Evolutionary conservation across 2,888 invertebrate genomes (phyloP), one percentile per base, ranked within the genome.

Genomic region (Himalopsyche tibetana): DNA sequence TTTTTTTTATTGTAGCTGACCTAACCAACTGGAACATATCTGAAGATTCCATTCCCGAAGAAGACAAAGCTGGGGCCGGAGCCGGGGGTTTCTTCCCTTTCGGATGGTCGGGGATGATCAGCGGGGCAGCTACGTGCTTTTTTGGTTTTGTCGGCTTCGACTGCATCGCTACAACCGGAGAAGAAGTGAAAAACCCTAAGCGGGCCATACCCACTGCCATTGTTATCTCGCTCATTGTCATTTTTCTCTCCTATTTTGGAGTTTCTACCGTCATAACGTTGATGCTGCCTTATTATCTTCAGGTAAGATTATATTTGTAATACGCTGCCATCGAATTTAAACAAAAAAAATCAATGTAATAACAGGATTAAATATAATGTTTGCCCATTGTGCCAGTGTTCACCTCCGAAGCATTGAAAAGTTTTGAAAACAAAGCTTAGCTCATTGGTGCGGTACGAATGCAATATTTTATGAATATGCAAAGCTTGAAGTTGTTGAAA

Each of bases 111-210:
- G 99, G 98, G 0, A 95, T 96, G 2, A 93, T 98, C 91, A 93
- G 94, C 17, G 98, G 97, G 0, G 94, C 97, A 0, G 97, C 97
- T 0, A 95, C 96, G 84, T 97, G 97, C 90, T 97, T 97, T 91
- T 98, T 97, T 90, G 98, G 97, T 4, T 99, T 98, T 90, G 97
- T 98, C 8, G 99, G 99, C 0, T 99, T 99, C 91, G 99, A 99
- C 90, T 95, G 95, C 88, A 96, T 97, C 55, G 96, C 96, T 15
- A 95, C 96, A 0, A 95, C 96, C 0, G 96, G 96, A 0, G 99
- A 99, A 92, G 99, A 99, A 93, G 98, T 97, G 0, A 95, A 95
- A 89, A 96, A 97, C 90, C 98, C 99, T 0, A 95, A 96, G 88
- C 94, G 94, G 88, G 95, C 96, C 85, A 97, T 99, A 87, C 98